Conservation (phyloP, 2,797 vertebrate genomes). For the Sciurus carolinensis region DNA sequence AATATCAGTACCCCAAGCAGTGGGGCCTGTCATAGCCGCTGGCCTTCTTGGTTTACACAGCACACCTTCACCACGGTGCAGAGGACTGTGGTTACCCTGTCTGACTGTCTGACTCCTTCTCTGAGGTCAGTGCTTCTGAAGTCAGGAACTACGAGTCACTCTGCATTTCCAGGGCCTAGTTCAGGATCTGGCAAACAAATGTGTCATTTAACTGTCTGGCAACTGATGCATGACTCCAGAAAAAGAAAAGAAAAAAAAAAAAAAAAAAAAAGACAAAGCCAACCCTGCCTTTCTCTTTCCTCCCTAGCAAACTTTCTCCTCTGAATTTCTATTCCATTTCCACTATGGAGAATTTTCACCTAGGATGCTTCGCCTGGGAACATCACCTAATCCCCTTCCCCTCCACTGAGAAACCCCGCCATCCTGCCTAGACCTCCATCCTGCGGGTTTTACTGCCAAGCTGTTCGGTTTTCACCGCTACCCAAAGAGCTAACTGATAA, state of each 20-base stretch:
- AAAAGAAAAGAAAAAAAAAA: background rate
- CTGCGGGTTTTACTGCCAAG: background rate
- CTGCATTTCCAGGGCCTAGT: background rate
- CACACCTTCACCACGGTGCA: background rate
- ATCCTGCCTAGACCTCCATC: background rate
- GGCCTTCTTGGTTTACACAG: accelerated
- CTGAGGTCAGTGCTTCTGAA: background rate
- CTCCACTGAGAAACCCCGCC: background rate
- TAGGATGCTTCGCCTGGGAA: background rate
- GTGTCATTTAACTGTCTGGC: background rate
- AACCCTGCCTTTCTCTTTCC: background rate
- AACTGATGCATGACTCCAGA: background rate
- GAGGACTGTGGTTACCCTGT: background rate
- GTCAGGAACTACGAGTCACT: background rate
- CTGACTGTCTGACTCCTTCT: background rate
- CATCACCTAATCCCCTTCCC: background rate
- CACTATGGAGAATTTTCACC: background rate
- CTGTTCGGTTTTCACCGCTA: background rate
- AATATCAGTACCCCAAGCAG: accelerated
- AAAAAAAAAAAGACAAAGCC: background rate
- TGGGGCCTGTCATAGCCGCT: background rate
- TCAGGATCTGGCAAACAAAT: background rate
- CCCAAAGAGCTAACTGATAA: background rate
- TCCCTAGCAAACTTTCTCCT: background rate
- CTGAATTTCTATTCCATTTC: background rate